Base-by-base conservation (phyloP, 2,888 invertebrate genomes). In the Meiosimyza decipiens region DNA sequence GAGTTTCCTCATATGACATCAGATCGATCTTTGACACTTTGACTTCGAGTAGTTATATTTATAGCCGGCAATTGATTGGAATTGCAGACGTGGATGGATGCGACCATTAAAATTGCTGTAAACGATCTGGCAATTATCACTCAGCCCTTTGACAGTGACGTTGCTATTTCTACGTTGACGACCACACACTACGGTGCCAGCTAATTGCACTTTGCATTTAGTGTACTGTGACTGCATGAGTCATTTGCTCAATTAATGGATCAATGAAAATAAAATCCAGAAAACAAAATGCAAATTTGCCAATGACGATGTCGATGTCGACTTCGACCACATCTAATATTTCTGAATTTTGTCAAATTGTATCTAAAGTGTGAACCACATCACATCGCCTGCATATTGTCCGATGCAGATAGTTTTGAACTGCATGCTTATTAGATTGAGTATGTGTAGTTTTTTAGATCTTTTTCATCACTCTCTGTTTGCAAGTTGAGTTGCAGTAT, bases 111-210 rank as follows among this genome's bases (percentile, higher is more conserved):
- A 18, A 18, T 18, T 57, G 57, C 57, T 13, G 28, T 15, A 57
- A 57, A 57, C 22, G 57, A 57, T 57, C 57, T 22, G 22, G 57
- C 28, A 22, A 57, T 57, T 63, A 40, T 40, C 40, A 40, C 40
- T 40, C 18, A 49, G 63, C 63, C 63, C 63, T 63, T 63, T 63
- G 63, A 63, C 63, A 63, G 18, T 49, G 63, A 7, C 47, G 62
- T 16, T 60, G 18, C 16, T n/a, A 4, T 60, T 60, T 15, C 11
- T 52, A 28, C 57, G 22, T 22, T 40, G 40, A 47, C 49, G n/a
- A 47, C 63, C 49, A 49, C 63, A 63, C 63, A 63, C 49, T 18
- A 49, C 63, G 63, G 18, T 63, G 63, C 49, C 49, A 63, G 49
- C 63, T 63, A 12, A 49, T 49, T 63, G 63, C n/a, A 63, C 13